Percentiles rank a stretch among this genome's conserved stretches.
phyloP scores from a whole-genome alignment of 1,140 invertebrate genomes.

The Bombyx mandarina region DNA sequence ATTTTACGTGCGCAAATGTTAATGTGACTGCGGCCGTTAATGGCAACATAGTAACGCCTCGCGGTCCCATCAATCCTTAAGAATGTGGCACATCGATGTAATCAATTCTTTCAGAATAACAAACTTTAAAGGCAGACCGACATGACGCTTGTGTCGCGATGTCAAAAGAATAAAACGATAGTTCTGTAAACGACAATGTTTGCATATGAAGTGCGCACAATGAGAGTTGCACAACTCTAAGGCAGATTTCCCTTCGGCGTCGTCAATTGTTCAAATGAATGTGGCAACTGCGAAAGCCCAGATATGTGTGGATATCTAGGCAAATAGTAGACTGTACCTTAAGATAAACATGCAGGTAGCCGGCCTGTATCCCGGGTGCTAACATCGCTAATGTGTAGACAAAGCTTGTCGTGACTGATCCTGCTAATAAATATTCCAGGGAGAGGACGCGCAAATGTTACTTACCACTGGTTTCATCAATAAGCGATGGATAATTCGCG shows the following conservation, averaged over 20 bases:
- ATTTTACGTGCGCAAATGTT: slow-evolving; percentile 63
- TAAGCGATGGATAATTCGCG: too few species aligned
- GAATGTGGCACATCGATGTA: slow-evolving; percentile 10
- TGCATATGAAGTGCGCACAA: slow-evolving; percentile 30
- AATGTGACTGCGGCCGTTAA: slow-evolving; percentile 48
- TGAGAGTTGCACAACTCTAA: slow-evolving; percentile 37
- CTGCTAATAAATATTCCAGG: slow-evolving; percentile 66
- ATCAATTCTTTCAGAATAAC: neutral
- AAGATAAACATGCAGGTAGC: slow-evolving; percentile 56
- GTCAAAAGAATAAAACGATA: neutral
- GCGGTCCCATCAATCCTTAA: neutral
- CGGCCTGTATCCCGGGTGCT: slow-evolving; percentile 43
- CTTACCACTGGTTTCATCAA: neutral
- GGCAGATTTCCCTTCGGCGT: slow-evolving; percentile 51
- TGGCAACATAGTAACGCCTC: slow-evolving; percentile 49
- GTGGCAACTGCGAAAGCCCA: slow-evolving; percentile 48
- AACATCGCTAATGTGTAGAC: slow-evolving; percentile 64
- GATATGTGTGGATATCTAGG: slow-evolving; percentile 53
- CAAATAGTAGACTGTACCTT: slow-evolving; percentile 36
- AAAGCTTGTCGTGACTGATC: slow-evolving; percentile 58
- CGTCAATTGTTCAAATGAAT: slow-evolving; percentile 50
- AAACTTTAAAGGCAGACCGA: neutral
- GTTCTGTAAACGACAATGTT: slow-evolving; percentile 8
- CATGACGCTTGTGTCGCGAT: neutral
- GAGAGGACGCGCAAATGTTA: slow-evolving; percentile 31